Evolutionary conservation across 1,140 invertebrate genomes (phyloP), one percentile per base, ranked within the genome.

Genomic region (Sinella curviseta): DNA sequence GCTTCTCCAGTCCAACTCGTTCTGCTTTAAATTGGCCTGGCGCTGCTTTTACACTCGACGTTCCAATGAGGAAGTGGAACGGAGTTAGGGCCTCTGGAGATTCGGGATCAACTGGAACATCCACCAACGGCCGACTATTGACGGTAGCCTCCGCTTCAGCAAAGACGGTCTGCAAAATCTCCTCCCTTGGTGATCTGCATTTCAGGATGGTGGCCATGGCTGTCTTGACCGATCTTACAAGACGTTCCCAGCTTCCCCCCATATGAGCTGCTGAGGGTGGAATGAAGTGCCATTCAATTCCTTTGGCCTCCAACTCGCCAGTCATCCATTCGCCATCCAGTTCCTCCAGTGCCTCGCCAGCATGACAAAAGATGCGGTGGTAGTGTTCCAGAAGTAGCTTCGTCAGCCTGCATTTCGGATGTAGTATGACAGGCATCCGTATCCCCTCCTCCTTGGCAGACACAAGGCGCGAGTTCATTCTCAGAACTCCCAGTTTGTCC

Each of bases 21-120:
- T 77, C 28, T 12, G 80, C 74, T 16, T 54, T 17, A 70, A 81
- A 36, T 16, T 60, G 3, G 4, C 55, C 67, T 20, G 78, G 70
- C 31, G 78, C 48, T 26, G 28, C n/a, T 8, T 14, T 16, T 16
- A 8, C n/a, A n/a, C 28, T 31, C 12, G 65, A 70, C 8, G 65
- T 12, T 14, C 65, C 65, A 33, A 70, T 70, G 30, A 70, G 65
- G 65, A 70, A 70, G 30, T 70, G 65, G 12, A n/a, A 14, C 8
- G 57, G 57, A 4, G 57, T 60, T n/a, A 60, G 57, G 24, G 65
- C 65, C 31, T 70, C 65, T 30, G 31, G 26, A 2, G 28, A 31
- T 4, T 33, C 31, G n/a, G 65, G 8, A 31, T 70, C 65, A 3
- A 70, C 65, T 31, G 65, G 65, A 14, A 70, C 31, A 3, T 70